These are phyloP conservation scores for Caenorhabditis sp. DNA, from an alignment of 2,888 invertebrate genomes.

Conservation along the genomic window DNA sequence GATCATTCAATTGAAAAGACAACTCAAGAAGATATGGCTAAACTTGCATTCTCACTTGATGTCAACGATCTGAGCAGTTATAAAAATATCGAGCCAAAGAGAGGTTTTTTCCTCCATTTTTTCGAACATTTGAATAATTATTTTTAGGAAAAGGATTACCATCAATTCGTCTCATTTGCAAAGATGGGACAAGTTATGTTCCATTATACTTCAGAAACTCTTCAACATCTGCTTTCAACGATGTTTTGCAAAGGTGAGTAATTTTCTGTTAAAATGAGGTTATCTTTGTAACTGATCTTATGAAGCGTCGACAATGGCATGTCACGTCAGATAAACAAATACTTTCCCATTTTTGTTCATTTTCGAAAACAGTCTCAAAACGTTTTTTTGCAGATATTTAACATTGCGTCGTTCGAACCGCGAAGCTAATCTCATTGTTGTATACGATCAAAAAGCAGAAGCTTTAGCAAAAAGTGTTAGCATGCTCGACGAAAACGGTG, in stretches of 20 bases:
- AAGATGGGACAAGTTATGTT: constrained; percentile 80
- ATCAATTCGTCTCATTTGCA: constrained; percentile 76
- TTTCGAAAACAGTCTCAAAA: background rate
- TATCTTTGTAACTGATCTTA: background rate
- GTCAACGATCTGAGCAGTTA: constrained; percentile 67
- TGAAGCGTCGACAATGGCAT: background rate
- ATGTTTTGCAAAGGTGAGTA: constrained; percentile 72
- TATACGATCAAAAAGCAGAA: constrained; percentile 77
- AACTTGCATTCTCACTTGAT: constrained; percentile 60
- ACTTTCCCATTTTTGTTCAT: background rate
- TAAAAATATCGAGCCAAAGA: constrained; percentile 57
- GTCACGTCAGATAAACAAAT: constrained; percentile 9
- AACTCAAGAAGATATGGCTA: constrained; percentile 9
- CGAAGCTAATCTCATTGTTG: constrained; percentile 80
- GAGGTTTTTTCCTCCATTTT: constrained; percentile 15
- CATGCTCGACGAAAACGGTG: constrained; percentile 77
- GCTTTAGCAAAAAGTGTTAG: constrained; percentile 86
- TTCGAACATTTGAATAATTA: background rate
- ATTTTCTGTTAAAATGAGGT: background rate
- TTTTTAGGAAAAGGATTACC: constrained; percentile 29
- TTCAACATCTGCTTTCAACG: constrained; percentile 81
- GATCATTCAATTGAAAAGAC: background rate
- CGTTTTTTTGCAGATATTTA: constrained; percentile 53
- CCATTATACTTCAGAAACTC: constrained; percentile 88
- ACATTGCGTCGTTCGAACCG: constrained; percentile 76